A percentile compares a stretch with the other conserved stretches of the same genome.
phyloP scores from a whole-genome alignment of 2,888 invertebrate genomes.

The Drosophila lutescens region DNA sequence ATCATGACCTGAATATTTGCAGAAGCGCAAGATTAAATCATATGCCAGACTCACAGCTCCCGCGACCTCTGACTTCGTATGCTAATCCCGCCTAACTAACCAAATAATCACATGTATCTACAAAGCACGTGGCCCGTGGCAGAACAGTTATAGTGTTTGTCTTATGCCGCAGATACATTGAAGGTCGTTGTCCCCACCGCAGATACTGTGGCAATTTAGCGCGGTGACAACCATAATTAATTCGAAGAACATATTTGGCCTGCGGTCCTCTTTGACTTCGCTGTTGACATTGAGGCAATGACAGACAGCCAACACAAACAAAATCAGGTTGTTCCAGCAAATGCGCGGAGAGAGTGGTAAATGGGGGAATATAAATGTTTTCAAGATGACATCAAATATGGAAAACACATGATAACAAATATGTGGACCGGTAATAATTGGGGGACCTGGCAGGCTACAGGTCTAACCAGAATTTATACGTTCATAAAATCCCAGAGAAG shows the following conservation, averaged over 20 bases:
- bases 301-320: constrained; percentile 34
- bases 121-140: constrained; percentile 20
- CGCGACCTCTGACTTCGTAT: not conserved
- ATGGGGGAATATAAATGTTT: constrained; percentile 23
- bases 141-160: constrained; percentile 7
- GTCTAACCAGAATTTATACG: not conserved
- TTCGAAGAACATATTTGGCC: constrained; percentile 50
- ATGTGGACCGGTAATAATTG: constrained; percentile 1
- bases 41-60: not conserved
- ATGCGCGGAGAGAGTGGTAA: not conserved
- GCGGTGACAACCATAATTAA: constrained; percentile 66
- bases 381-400: constrained; percentile 34
- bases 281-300: constrained; percentile 47
- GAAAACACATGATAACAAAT: constrained; percentile 24
- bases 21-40: not conserved
- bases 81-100: constrained; percentile 23
- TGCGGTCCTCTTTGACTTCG: constrained; percentile 26
- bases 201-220: constrained; percentile 51
- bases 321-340: constrained; percentile 1
- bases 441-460: not conserved
- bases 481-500: not conserved
- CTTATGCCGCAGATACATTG: constrained; percentile 5
- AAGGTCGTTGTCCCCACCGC: constrained; percentile 13
- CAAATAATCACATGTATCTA: constrained; percentile 23
- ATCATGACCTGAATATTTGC: no score